Percentiles rank a stretch among this genome's conserved stretches.
Evolutionary conservation across 2,888 invertebrate species (phyloP).

Genomic region (Eristalis pertinax): DNA sequence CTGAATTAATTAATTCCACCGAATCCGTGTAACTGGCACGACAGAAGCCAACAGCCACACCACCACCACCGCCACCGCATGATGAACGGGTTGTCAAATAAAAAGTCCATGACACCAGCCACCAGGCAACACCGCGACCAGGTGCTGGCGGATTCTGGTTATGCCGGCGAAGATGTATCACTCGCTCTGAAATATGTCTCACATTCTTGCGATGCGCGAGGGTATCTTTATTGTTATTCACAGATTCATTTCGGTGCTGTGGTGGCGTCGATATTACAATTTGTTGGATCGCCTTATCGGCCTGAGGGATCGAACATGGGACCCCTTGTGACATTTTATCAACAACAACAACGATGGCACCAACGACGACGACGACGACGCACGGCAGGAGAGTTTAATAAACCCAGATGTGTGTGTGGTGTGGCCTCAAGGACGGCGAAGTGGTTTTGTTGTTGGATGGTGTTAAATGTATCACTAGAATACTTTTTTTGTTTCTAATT

Average conservation of each 20-base stretch:
- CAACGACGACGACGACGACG: too few species aligned
- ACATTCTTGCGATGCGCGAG: conserved; percentile 17
- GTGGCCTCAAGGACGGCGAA: conserved; percentile 16
- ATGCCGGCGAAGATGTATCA: conserved; percentile 29
- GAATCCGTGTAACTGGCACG: conserved; percentile 49
- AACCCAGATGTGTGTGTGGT: conserved; percentile 13
- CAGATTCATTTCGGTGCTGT: conserved; percentile 19
- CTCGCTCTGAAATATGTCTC: conserved; percentile 21
- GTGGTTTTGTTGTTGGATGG: neutral
- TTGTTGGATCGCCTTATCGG: conserved; percentile 29
- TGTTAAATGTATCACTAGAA: neutral
- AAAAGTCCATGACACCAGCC: neutral
- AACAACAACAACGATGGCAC: neutral
- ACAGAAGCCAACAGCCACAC: conserved; percentile 37
- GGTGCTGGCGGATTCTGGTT: conserved; percentile 24
- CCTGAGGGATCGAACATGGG: conserved; percentile 5
- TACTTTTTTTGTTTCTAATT: neutral
- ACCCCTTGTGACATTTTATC: conserved; percentile 12
- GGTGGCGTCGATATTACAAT: conserved; percentile 25
- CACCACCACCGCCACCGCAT: conserved; percentile 3
- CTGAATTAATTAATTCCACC: conserved; percentile 37
- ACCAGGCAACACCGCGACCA: neutral
- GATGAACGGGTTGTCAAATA: conserved; percentile 28
- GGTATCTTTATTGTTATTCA: conserved; percentile 50
- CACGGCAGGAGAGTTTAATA: conserved; percentile 13